Evolutionary conservation across 2,888 invertebrate species (phyloP).

Genomic region (Leptinotarsa peninsularis): DNA sequence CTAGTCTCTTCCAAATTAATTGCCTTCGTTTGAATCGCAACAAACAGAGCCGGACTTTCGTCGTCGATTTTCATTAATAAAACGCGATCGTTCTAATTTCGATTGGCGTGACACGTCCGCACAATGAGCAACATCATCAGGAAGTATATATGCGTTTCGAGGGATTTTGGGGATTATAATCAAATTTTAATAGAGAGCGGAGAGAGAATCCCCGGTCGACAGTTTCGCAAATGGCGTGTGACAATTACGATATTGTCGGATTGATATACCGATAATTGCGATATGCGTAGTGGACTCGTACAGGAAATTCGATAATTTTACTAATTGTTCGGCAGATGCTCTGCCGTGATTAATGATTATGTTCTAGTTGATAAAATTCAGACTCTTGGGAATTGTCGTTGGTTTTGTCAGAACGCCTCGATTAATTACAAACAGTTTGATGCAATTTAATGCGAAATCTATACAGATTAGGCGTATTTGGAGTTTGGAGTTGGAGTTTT

Average conservation of each 20-base stretch:
- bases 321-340: constrained; percentile 43
- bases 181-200: constrained; percentile 41
- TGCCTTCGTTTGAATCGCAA: background rate
- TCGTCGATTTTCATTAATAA: constrained; percentile 2
- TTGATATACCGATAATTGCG: constrained; percentile 42
- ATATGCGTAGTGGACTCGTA: constrained; percentile 28
- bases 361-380: constrained; percentile 19
- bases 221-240: constrained; percentile 40
- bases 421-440: background rate
- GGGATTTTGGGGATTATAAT: constrained; percentile 43
- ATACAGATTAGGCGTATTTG: too few relatives aligned
- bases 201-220: constrained; percentile 17
- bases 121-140: constrained; percentile 2
- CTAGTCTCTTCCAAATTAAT: background rate
- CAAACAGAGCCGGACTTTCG: background rate
- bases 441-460: background rate
- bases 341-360: constrained; percentile 43
- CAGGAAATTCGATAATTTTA: constrained; percentile 50
- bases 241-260: constrained; percentile 45
- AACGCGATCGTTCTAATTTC: background rate
- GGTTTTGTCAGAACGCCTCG: too few relatives aligned
- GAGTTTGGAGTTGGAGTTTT: too few relatives aligned
- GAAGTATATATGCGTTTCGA: constrained; percentile 27
- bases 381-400: background rate
- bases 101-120: background rate